Percentiles rank a stretch among this genome's conserved stretches.
Evolutionary conservation across 1,140 invertebrate genomes (phyloP).

Genomic region (Radopholus similis): DNA sequence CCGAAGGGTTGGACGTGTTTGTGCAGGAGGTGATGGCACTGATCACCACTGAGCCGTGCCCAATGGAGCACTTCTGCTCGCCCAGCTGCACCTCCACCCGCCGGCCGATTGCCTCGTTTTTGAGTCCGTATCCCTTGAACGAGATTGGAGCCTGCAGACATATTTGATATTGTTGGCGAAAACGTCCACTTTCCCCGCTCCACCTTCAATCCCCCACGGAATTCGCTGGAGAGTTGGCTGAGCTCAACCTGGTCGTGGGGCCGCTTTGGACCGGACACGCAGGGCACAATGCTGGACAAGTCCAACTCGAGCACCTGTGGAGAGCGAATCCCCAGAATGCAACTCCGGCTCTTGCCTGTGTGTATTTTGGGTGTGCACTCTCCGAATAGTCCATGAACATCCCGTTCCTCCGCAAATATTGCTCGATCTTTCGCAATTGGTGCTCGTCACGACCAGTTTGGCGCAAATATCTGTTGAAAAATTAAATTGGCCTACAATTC

Average conservation of each 20-base stretch:
- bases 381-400: too few relatives aligned
- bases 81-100: conserved; percentile 75
- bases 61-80: conserved; percentile 76
- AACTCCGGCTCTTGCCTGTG: too few relatives aligned
- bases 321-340: too few relatives aligned
- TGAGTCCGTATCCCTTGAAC: conserved; percentile 75
- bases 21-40: conserved; percentile 96
- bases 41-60: conserved; percentile 89
- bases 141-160: conserved; percentile 31
- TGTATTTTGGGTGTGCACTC: too few relatives aligned
- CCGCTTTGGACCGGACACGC: too few relatives aligned
- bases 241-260: conserved; percentile 92
- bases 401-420: too few relatives aligned
- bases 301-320: too few relatives aligned
- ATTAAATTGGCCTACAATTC: too few relatives aligned
- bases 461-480: too few relatives aligned
- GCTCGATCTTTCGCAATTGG: too few relatives aligned
- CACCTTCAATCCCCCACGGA: conserved; percentile 77
- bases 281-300: too few relatives aligned
- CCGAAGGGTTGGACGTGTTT: conserved; percentile 94
- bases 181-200: conserved; percentile 68
- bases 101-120: conserved; percentile 68
- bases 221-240: conserved; percentile 82
- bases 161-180: conserved; percentile 5
- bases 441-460: too few relatives aligned